These are phyloP conservation scores for Oenanthe oenanthe DNA, from an alignment of 2,113 vertebrate genomes.

Conservation along the genomic window DNA sequence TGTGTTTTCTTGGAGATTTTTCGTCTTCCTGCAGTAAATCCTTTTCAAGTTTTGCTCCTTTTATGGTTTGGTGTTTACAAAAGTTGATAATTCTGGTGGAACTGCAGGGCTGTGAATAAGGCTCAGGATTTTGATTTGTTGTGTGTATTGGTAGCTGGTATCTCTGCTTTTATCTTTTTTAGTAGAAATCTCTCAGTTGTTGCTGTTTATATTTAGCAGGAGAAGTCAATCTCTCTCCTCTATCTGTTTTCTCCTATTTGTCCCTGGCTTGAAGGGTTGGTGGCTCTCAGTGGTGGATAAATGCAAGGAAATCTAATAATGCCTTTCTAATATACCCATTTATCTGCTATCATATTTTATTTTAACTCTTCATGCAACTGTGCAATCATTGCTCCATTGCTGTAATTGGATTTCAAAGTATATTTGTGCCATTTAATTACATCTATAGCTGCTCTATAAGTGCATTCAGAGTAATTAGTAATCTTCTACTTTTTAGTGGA, in stretches of 20 bases:
- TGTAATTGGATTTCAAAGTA: slow-evolving; percentile 63
- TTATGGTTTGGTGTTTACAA: neutral
- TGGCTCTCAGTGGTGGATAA: slow-evolving; percentile 15
- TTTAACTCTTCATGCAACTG: slow-evolving; percentile 65
- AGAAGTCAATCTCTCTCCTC: neutral
- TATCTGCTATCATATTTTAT: slow-evolving; percentile 50
- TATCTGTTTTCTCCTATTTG: slow-evolving; percentile 33
- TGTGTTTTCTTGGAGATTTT: slow-evolving; percentile 1
- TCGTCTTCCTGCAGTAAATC: neutral
- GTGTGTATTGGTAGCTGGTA: neutral
- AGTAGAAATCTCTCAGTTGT: neutral
- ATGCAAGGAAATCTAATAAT: slow-evolving; percentile 63
- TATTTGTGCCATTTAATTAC: slow-evolving; percentile 59
- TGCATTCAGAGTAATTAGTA: slow-evolving; percentile 51
- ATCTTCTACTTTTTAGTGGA: slow-evolving; percentile 36
- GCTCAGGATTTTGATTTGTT: neutral
- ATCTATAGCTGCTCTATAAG: slow-evolving; percentile 34
- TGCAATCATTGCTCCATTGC: slow-evolving; percentile 41
- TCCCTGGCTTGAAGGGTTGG: slow-evolving; percentile 37
- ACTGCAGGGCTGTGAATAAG: neutral
- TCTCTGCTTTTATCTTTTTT: slow-evolving; percentile 11
- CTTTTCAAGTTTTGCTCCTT: neutral
- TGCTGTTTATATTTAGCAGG: slow-evolving; percentile 18
- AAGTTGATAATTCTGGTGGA: neutral
- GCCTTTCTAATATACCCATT: slow-evolving; percentile 41